Conservation (phyloP, 2,797 vertebrate genomes). For the Pangasius djambal region DNA sequence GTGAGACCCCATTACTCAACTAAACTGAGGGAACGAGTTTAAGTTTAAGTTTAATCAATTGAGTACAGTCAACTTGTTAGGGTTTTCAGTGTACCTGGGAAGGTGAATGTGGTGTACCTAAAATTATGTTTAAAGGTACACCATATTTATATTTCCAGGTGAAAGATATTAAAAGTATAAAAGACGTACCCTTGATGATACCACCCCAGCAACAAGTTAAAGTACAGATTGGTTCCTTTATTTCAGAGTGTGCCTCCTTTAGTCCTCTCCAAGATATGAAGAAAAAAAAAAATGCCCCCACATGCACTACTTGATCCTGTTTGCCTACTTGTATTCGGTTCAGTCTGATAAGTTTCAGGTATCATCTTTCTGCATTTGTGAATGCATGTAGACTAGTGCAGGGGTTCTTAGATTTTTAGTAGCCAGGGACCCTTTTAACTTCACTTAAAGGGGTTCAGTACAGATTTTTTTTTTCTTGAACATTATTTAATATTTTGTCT, state of each 20-base stretch:
- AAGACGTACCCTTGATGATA: background rate
- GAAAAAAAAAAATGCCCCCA: background rate
- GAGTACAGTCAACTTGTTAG: too few relatives aligned
- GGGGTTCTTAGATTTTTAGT: too few relatives aligned
- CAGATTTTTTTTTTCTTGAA: too few relatives aligned
- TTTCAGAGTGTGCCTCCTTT: background rate
- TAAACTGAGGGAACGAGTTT: too few relatives aligned
- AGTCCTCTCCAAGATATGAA: background rate
- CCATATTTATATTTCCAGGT: background rate
- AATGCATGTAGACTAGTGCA: too few relatives aligned
- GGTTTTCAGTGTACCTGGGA: background rate
- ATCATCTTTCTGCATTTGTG: too few relatives aligned
- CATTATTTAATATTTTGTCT: too few relatives aligned
- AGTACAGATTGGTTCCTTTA: background rate
- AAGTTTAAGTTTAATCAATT: too few relatives aligned
- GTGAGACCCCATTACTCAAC: too few relatives aligned
- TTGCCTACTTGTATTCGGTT: background rate
- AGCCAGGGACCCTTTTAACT: too few relatives aligned
- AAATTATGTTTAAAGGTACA: background rate
- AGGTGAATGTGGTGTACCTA: background rate
- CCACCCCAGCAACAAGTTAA: background rate
- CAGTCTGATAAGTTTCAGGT: too few relatives aligned
- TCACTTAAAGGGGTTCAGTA: too few relatives aligned
- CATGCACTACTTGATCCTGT: background rate
- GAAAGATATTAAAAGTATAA: background rate